Conservation (phyloP, 2,888 invertebrate species). For the Cephalotes varians region DNA sequence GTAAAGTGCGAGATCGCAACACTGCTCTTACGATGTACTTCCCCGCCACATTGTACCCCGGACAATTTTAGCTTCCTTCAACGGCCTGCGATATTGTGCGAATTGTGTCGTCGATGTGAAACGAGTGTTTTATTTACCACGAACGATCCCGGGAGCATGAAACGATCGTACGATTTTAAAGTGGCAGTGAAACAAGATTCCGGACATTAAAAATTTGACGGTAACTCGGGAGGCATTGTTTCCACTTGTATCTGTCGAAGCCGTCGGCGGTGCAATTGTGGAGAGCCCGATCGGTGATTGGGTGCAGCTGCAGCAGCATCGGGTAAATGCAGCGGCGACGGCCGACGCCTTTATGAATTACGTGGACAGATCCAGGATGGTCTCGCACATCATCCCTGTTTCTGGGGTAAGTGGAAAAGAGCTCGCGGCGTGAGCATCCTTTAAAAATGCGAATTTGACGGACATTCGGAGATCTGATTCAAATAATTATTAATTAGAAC, state of each 20-base stretch:
- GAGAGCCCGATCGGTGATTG: slow-evolving; percentile 74
- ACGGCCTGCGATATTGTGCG: slow-evolving; percentile 7
- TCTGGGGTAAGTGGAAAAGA: slow-evolving; percentile 78
- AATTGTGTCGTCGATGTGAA: slow-evolving; percentile 32
- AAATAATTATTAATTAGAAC: not conserved
- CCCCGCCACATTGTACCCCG: not conserved
- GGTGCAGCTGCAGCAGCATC: slow-evolving; percentile 74
- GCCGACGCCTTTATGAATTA: slow-evolving; percentile 80
- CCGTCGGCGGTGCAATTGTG: slow-evolving; percentile 68
- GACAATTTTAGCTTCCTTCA: slow-evolving; percentile 6
- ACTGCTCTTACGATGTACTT: not conserved
- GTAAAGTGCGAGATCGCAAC: slow-evolving; percentile 2
- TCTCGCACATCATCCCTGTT: slow-evolving; percentile 80
- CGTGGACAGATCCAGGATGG: slow-evolving; percentile 79
- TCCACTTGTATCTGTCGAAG: not conserved
- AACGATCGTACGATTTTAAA: slow-evolving; percentile 25
- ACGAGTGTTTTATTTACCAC: slow-evolving; percentile 12
- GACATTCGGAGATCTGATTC: too few species aligned
- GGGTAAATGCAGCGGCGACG: slow-evolving; percentile 78
- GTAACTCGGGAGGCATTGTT: slow-evolving; percentile 1
- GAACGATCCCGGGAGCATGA: slow-evolving; percentile 16
- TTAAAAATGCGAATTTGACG: not conserved
- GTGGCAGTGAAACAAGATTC: slow-evolving; percentile 51
- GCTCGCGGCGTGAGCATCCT: not conserved
- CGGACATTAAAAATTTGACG: not conserved